A percentile compares a stretch with the other conserved stretches of the same genome.
Conservation (phyloP, 2,113 vertebrate species). For the Mystacornis crossleyi region DNA sequence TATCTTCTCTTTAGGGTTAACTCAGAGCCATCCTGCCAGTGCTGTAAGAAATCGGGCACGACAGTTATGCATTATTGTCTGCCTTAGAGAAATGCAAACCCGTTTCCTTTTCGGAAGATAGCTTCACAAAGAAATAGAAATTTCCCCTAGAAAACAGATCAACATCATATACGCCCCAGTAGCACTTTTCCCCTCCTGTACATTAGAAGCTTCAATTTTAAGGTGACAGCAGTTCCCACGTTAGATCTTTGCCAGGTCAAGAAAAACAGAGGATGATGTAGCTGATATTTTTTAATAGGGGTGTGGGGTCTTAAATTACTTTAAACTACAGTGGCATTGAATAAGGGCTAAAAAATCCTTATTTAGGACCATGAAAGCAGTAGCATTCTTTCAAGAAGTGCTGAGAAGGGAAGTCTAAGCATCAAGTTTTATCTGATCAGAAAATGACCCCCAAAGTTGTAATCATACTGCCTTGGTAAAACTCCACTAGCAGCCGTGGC, state of each 20-base stretch:
- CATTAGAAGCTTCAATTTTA: not conserved
- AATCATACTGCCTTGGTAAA: not conserved
- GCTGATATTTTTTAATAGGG: not conserved
- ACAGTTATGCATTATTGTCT: not conserved
- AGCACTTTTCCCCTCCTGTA: accelerated
- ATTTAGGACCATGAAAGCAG: not conserved
- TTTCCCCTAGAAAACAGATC: not conserved
- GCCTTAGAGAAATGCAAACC: not conserved
- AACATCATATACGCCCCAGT: not conserved
- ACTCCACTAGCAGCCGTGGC: not conserved
- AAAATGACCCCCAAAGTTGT: not conserved
- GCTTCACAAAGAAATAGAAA: not conserved
- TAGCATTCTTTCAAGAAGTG: not conserved
- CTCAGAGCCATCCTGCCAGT: not conserved
- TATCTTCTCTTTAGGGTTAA: not conserved
- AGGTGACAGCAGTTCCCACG: not conserved
- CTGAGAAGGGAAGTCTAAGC: not conserved
- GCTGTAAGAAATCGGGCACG: not conserved
- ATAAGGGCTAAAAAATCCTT: not conserved
- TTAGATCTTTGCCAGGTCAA: not conserved
- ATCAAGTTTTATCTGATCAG: not conserved
- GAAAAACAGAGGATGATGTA: not conserved
- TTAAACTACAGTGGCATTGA: not conserved
- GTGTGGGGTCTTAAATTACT: not conserved
- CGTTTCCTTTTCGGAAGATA: not conserved